Evolutionary conservation across 2,888 invertebrate genomes (phyloP), one percentile per base, ranked within the genome.

Genomic region (Glyphotaelius pellucidus): DNA sequence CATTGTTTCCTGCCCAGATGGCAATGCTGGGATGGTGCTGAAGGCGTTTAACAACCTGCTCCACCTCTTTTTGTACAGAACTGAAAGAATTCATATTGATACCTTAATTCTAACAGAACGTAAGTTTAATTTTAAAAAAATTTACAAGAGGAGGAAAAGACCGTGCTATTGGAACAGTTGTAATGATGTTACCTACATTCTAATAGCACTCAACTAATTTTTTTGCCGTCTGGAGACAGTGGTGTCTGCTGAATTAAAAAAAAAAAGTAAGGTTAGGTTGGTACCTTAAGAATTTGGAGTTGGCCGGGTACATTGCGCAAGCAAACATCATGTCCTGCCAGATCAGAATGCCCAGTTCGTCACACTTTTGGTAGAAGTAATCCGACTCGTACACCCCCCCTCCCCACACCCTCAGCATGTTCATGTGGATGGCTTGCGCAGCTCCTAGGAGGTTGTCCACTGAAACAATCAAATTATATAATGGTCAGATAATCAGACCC

Each of bases 241-340:
- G 32, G n/a, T n/a, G n/a, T n/a, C n/a, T 32, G 32, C 32, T 32
- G 32, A 32, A 32, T 32, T 32, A 3, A 32, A 32, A 32, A 32
- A 32, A 32, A 32, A 32, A 32, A 32, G 32, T 32, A 3, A 32
- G 32, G 32, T 67, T 25, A n/a, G 67, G 67, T 67, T 67, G 67
- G 9, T 92, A 97, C 95, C 96, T 94, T 38, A 99, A 95, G 95
- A 98, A 99, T 1, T 96, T 95, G 0, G 95, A 94, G 92, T 97
- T 97, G 0, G 97, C 96, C 0, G 99, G 99, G 95, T 99, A 99
- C 97, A 99, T 98, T 32, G 98, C 97, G 94, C 99, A 99, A 0
- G 99, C 99, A 95, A 99, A 99, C 97, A 99, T 98, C 94, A 99
- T 97, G 95, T 99, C 99, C 95, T 99, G 99, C 99, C 99, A 99